Base-by-base conservation (phyloP, 2,797 vertebrate species). In the Sebastes hubbsi region DNA sequence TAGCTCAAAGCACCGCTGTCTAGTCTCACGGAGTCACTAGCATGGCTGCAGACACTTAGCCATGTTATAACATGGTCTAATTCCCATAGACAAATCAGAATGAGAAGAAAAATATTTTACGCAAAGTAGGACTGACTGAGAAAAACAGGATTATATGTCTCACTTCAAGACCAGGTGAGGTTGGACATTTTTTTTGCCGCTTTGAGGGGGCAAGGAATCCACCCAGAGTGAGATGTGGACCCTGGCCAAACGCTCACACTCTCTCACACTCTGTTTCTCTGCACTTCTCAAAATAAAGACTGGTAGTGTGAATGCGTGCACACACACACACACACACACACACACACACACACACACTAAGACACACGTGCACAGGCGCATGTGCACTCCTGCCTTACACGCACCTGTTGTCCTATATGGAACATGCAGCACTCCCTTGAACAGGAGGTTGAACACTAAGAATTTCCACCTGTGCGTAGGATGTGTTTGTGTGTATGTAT, bases 351-450 rank as follows among this genome's bases (percentile, higher is more conserved):
- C 30, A 58, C 73, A 22, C 49, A 52, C 75, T 18, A 24, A 72
- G 16, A 81, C 60, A 54, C 49, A 80, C 65, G 25, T 18, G 24
- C 74, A 77, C 59, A 65, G 54, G 80, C 63, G 36, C 82, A 85
- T 87, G 74, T 84, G 81, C 88, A 84, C 88, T 88, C 91, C 90
- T 91, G 84, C 87, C 75, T 91, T 83, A 90, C 55, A 9, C 72
- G 91, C 93, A 95, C 93, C 92, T 94, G 94, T 90, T 93, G 83
- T 90, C 80, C 74, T 85, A 49, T 77, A 72, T 64, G 74, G 82
- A 87, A 78, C 81, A 81, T 76, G 77, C 81, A 83, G 83, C 74
- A 79, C 78, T 86, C 81, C 55, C 38, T 65, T 64, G 68, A 88
- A 82, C 84, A 92, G 87, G 78, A 90, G 84, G 88, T 72, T 58